Evolutionary conservation across 2,888 invertebrate species (phyloP), one percentile per base, ranked within the genome.

Genomic region (Brachypterus glaber): DNA sequence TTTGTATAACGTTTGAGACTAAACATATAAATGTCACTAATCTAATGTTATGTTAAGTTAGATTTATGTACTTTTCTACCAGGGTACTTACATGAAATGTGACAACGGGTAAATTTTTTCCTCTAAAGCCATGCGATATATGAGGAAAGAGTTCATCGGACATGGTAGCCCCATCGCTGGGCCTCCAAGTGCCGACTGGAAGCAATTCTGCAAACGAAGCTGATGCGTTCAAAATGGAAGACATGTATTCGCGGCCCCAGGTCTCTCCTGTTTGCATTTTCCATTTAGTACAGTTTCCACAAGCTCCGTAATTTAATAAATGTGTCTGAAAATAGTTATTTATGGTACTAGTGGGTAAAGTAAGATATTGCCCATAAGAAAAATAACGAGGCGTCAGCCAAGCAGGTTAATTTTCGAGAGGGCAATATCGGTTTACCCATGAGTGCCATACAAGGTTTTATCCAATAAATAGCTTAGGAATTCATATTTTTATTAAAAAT

Each of bases 101-200:
- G 1, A 83, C 70, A 17, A 90, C 70, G 0, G 85, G 80, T 44
- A 91, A 62, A 12, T 67, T 72, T 48, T 79, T 77, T 17, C 82
- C 79, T 30, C 87, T 71, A 53, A 90, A 90, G 7, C 86, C 84
- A 43, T 89, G 80, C 1, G 71, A 72, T 0, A 82, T 71, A 54
- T 90, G 88, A 0, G 88, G 86, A 63, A 90, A 90, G 18, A 88
- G 59, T 9, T 75, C 73, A 54, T 89, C 87, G 0, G 66, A 66
- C 46, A 81, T 71, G 26, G 70, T 67, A 17, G 79, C 68, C 0
- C 87, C 88, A 44, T 77, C 72, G 18, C 76, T 71, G 0, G 85
- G 79, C 40, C 76, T 74, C 90, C 90, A 90, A 21, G 62, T 69
- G 1, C 86, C 89, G 2, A 82, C 77, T 56, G 79, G 53, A 8